A percentile compares a stretch with the other conserved stretches of the same genome.
Conservation (phyloP, 2,888 invertebrate genomes). For the Zele albiditarsus region DNA sequence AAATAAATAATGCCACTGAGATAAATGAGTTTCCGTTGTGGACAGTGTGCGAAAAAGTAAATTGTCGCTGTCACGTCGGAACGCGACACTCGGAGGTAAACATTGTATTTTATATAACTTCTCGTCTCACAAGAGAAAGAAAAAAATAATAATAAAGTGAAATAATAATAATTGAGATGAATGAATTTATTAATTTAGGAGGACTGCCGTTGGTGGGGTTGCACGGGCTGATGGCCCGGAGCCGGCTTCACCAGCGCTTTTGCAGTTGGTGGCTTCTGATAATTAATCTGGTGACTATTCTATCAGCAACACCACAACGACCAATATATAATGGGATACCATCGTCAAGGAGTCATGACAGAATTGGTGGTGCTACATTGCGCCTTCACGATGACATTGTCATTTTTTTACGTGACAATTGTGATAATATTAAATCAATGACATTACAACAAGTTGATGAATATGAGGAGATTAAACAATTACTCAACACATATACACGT, state of each 20-base stretch:
- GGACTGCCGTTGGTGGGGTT: constrained; percentile 44
- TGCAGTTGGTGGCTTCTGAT: constrained; percentile 68
- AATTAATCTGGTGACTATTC: constrained; percentile 50
- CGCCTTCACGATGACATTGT: constrained; percentile 55
- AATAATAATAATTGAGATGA: neutral
- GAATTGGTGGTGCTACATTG: constrained; percentile 48
- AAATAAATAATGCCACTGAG: constrained; percentile 15
- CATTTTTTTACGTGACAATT: constrained; percentile 65
- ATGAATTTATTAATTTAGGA: constrained; percentile 25
- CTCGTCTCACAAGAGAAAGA: neutral
- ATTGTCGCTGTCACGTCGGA: constrained; percentile 23
- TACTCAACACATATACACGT: constrained; percentile 58
- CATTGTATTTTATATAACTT: neutral
- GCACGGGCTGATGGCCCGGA: constrained; percentile 71
- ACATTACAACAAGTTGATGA: neutral
- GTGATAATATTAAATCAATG: constrained; percentile 50
- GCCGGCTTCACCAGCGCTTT: constrained; percentile 65
- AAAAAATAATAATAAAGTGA: neutral
- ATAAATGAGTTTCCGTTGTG: constrained; percentile 22
- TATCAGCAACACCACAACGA: constrained; percentile 69
- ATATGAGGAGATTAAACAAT: constrained; percentile 61
- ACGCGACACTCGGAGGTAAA: constrained; percentile 34
- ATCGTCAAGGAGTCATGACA: constrained; percentile 48
- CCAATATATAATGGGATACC: constrained; percentile 60
- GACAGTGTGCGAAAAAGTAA: constrained; percentile 4